phyloP scores from a whole-genome alignment of 1,140 invertebrate species.

The Drosophila auraria region DNA sequence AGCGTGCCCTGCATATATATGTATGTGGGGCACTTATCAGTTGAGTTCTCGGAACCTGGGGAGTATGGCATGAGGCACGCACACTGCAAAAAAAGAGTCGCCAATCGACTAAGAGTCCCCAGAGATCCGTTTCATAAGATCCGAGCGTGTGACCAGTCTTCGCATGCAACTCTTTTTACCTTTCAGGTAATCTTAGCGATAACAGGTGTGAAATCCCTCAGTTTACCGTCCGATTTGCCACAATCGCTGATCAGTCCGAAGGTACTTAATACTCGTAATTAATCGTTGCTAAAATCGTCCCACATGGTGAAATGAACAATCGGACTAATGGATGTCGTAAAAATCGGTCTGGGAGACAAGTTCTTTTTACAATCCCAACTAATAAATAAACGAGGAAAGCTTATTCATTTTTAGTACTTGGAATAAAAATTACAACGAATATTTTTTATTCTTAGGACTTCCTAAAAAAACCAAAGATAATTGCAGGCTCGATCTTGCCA shows the following conservation, averaged over 20 bases:
- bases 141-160: not conserved
- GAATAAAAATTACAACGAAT: not conserved
- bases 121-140: conserved; percentile 7
- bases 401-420: not conserved
- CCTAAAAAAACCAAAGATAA: conserved; percentile 5
- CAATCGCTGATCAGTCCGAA: conserved; percentile 1
- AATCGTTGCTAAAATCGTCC: not conserved
- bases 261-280: conserved; percentile 8
- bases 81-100: not conserved
- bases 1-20: conserved; percentile 24
- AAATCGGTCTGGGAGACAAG: not conserved
- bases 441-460: conserved; percentile 10
- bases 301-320: conserved; percentile 25
- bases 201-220: conserved; percentile 18
- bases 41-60: conserved; percentile 30
- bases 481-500: conserved; percentile 5
- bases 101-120: not conserved
- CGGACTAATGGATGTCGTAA: not conserved
- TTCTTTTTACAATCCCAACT: not conserved
- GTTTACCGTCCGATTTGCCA: conserved; percentile 7
- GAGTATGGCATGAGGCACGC: not conserved
- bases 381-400: not conserved
- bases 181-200: conserved; percentile 5
- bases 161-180: not conserved
- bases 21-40: conserved; percentile 34